Percentiles rank a stretch among this genome's conserved stretches.
Conservation (phyloP, 2,888 invertebrate species). For the Drosophila picticornis region DNA sequence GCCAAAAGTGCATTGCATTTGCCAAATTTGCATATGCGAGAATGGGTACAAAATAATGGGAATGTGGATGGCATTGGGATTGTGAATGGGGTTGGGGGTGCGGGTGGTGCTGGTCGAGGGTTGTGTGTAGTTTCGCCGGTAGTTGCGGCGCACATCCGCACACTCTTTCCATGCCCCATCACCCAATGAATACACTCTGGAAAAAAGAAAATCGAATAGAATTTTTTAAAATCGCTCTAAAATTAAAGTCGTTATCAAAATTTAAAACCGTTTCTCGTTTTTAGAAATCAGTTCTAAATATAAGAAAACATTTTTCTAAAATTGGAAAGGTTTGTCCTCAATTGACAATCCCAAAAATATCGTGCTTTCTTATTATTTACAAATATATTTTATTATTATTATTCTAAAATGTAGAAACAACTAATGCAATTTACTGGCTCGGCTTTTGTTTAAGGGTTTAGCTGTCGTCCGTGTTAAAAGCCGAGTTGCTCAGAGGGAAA, state of each 20-base stretch:
- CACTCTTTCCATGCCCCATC: not conserved
- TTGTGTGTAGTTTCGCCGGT: conserved; percentile 22
- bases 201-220: too few relatives aligned
- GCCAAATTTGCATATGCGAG: conserved; percentile 72
- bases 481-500: not conserved
- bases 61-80: not conserved
- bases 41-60: conserved; percentile 20
- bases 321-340: not conserved
- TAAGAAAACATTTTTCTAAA: not conserved
- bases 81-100: not conserved
- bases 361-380: not conserved
- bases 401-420: too few relatives aligned
- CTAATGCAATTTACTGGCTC: too few relatives aligned
- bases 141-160: conserved; percentile 38
- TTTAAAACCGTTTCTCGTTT: not conserved
- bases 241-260: not conserved
- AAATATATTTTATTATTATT: not conserved
- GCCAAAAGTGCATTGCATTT: conserved; percentile 77
- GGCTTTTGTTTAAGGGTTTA: too few relatives aligned
- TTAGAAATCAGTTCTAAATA: not conserved
- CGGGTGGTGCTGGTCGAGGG: not conserved
- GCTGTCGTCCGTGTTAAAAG: too few relatives aligned
- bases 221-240: not conserved
- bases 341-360: not conserved
- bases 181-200: not conserved